Conservation (phyloP, 2,797 vertebrate genomes). For the Eleutherodactylus coqui region DNA sequence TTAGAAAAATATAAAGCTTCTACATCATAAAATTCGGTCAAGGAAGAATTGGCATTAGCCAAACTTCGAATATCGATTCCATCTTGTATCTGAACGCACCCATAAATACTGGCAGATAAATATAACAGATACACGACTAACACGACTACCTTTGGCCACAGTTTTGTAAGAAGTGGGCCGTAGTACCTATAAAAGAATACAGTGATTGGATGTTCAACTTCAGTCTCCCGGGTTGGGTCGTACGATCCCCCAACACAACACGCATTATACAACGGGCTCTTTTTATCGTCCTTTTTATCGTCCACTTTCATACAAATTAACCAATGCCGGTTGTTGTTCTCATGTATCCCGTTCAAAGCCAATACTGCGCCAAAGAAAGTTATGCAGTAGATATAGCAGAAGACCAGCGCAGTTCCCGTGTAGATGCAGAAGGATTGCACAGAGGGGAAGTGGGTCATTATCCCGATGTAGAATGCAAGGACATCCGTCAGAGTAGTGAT, state of each 20-base stretch:
- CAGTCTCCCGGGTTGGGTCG: slow-evolving; percentile 66
- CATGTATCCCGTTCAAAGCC: slow-evolving; percentile 79
- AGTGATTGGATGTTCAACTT: slow-evolving; percentile 69
- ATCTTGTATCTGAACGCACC: slow-evolving; percentile 77
- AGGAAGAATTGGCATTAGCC: slow-evolving; percentile 80
- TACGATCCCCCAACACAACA: slow-evolving; percentile 74
- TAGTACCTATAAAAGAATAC: slow-evolving; percentile 77
- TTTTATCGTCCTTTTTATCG: slow-evolving; percentile 48
- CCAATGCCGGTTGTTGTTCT: slow-evolving; percentile 79
- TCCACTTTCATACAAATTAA: slow-evolving; percentile 74
- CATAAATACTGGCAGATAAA: slow-evolving; percentile 76
- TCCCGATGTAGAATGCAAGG: slow-evolving; percentile 85
- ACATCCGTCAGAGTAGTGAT: slow-evolving; percentile 85
- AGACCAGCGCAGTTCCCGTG: slow-evolving; percentile 80
- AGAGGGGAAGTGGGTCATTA: slow-evolving; percentile 79
- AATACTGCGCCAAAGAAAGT: slow-evolving; percentile 78
- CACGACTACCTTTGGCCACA: slow-evolving; percentile 71
- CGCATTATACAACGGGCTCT: slow-evolving; percentile 65
- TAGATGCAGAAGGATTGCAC: slow-evolving; percentile 87
- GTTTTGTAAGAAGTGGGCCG: slow-evolving; percentile 76
- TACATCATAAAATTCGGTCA: slow-evolving; percentile 76
- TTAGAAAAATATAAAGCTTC: slow-evolving; percentile 77
- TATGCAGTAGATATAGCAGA: slow-evolving; percentile 76
- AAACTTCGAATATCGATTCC: slow-evolving; percentile 83
- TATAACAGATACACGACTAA: slow-evolving; percentile 74